Base-by-base conservation (phyloP, 2,797 vertebrate species). In the Neopelma chrysocephalum region DNA sequence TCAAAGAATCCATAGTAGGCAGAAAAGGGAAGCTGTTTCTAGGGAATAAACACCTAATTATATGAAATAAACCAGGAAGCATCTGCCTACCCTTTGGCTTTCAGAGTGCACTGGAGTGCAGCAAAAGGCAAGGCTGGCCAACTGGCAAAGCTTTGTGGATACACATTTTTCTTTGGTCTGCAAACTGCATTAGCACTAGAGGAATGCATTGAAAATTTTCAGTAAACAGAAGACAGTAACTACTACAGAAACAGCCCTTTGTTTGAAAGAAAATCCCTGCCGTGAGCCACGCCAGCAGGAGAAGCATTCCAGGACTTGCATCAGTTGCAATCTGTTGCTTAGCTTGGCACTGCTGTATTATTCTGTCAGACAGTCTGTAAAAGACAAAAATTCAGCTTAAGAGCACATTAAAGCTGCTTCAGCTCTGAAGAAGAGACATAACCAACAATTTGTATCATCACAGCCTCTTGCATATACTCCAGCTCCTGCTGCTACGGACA, bases 241-340 rank as follows among this genome's bases (percentile, higher is more conserved):
- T 69, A 36, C 76, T 82, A 43, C 60, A 88, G 90, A 62, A 88
- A 85, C 64, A 88, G 60, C 26, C 29, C 31, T 90, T 66, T 89
- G 53, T 64, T 51, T 31, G 48, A 65, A 51, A 69, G 47, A 69
- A 91, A 79, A 80, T 45, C 79, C 69, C 64, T 54, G 68, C 75
- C 2, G 2, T 12, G 60, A 82, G 27, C 60, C 25, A n/a, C 3
- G 3, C 48, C 0, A 1, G 11, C 16, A 40, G 32, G 53, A 82
- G 32, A 1, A 54, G 54, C 65, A 50, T 71, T 89, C 58, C 71
- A 79, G 66, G 19, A 40, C 45, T 77, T 69, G 12, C 38, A 80
- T 48, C 68, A 40, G 48, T 48, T 65, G 51, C 42, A 75, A 43
- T 45, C 47, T 57, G 26, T 20, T 79, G 90, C 68, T 80, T 65